Evolutionary conservation across 1,140 invertebrate species (phyloP), one percentile per base, ranked within the genome.

Genomic region (Sinella curviseta): DNA sequence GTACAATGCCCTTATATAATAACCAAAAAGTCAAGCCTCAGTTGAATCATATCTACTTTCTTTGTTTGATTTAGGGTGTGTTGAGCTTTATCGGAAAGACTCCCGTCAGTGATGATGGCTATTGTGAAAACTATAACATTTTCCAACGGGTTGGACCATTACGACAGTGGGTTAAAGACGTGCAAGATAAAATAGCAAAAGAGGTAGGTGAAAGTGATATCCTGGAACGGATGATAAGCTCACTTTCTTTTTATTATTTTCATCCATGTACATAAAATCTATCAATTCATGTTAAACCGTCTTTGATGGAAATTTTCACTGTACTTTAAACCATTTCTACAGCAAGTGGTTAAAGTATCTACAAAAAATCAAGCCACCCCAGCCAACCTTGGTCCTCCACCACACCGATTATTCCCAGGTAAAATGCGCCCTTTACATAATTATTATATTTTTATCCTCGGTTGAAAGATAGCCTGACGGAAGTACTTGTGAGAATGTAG

Each of bases 121-220:
- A 39, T 54, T 75, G 74, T 75, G 74, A 75, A 48, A 75, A 75
- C 28, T 75, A 75, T 26, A 75, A 75, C 31, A 54, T 75, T n/a
- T 75, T 75, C 28, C 34, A 75, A 48, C 34, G 74, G 39, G 39
- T 75, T 36, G 74, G 74, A 3, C 74, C 74, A n/a, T 48, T 24
- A 16, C 24, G 36, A 20, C 35, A 75, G 36, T 75, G 74, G 74
- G 31, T 75, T 17, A 75, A 75, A 75, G 35, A 75, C 2, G 39
- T 54, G 2, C 74, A 75, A 30, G 39, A 48, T 16, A 75, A 75
- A 75, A 48, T 75, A 16, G 34, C 34, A 3, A 48, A 48, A 75
- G 74, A 75, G 74, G 74, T 75, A 75, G 16, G 4, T 70, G 8
- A 8, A 4, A 8, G 17, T 17, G 4, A 4, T 8, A 48, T 48